Evolutionary conservation across 2,888 invertebrate species (phyloP).

Genomic region (Thecocarcelia acutangulata): DNA sequence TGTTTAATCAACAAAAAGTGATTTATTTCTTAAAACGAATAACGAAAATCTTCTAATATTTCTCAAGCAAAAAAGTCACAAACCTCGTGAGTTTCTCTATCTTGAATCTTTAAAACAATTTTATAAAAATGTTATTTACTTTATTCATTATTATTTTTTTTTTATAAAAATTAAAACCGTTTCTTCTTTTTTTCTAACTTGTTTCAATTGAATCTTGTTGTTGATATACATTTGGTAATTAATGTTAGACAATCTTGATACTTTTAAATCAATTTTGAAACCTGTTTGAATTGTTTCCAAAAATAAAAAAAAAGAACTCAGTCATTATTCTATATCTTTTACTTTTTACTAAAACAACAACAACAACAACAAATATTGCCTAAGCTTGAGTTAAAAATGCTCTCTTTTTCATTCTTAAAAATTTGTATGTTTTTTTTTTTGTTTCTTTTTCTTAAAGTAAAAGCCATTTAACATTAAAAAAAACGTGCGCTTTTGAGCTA

Average conservation of each 20-base stretch:
- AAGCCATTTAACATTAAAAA: constrained; percentile 31
- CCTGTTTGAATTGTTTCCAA: constrained; percentile 45
- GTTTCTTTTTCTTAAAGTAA: constrained; percentile 7
- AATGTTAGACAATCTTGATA: constrained; percentile 11
- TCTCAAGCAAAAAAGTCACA: constrained; percentile 32
- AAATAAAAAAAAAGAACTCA: not conserved
- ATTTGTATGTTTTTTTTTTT: not conserved
- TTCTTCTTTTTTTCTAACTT: constrained; percentile 24
- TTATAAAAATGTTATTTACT: constrained; percentile 25
- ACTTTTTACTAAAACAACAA: not conserved
- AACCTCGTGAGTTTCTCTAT: constrained; percentile 56
- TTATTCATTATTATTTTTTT: constrained; percentile 44
- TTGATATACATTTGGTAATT: not conserved
- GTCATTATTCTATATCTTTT: constrained; percentile 6
- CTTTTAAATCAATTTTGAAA: constrained; percentile 12
- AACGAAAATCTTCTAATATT: constrained; percentile 13
- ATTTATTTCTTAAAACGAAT: constrained; percentile 3
- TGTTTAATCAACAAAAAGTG: constrained; percentile 24
- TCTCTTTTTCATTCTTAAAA: constrained; percentile 53
- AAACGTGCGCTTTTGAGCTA: constrained; percentile 60
- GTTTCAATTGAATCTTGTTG: constrained; percentile 27
- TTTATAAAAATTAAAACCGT: not conserved
- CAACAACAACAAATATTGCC: constrained; percentile 5
- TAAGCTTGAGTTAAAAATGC: constrained; percentile 34
- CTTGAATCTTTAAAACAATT: constrained; percentile 32